Conservation (phyloP, 1,140 invertebrate species). For the Zaprionus davidi region DNA sequence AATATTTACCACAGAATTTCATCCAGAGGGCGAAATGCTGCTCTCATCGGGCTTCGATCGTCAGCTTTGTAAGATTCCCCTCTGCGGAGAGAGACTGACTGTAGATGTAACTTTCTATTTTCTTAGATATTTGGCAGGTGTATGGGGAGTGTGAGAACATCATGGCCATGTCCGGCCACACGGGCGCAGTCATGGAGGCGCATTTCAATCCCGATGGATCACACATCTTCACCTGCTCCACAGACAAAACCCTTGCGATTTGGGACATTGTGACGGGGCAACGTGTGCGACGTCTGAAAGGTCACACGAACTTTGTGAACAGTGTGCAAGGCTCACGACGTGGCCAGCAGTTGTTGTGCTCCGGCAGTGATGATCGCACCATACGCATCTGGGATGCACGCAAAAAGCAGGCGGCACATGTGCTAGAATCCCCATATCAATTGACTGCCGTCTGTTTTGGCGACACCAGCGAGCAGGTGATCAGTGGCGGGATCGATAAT, state of each 20-base stretch:
- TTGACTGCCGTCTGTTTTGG: slow-evolving; percentile 97
- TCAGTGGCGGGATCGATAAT: slow-evolving; percentile 98
- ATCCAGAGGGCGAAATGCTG: slow-evolving; percentile 97
- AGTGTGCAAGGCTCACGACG: slow-evolving; percentile 92
- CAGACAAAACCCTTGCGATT: slow-evolving; percentile 96
- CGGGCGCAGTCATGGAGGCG: slow-evolving; percentile 98
- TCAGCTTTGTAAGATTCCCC: slow-evolving; percentile 93
- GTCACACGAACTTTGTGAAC: slow-evolving; percentile 96
- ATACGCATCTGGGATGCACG: slow-evolving; percentile 96
- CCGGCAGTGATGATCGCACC: slow-evolving; percentile 97
- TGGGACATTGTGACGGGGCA: slow-evolving; percentile 97
- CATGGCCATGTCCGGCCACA: slow-evolving; percentile 95
- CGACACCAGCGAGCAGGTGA: slow-evolving; percentile 96
- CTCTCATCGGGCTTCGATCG: slow-evolving; percentile 98
- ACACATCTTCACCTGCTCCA: slow-evolving; percentile 95
- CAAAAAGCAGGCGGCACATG: slow-evolving; percentile 91
- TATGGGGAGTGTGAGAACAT: slow-evolving; percentile 99
- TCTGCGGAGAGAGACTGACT: background rate
- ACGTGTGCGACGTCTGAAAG: slow-evolving; percentile 96
- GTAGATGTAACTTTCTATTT: background rate
- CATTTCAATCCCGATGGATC: slow-evolving; percentile 97
- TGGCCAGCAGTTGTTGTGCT: slow-evolving; percentile 95
- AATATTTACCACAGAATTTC: slow-evolving; percentile 96
- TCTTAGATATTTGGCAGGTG: slow-evolving; percentile 96
- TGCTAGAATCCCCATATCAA: slow-evolving; percentile 93